A percentile compares a stretch with the other conserved stretches of the same genome.
Conservation (phyloP, 2,888 invertebrate genomes). For the Drosophila longiperda region DNA sequence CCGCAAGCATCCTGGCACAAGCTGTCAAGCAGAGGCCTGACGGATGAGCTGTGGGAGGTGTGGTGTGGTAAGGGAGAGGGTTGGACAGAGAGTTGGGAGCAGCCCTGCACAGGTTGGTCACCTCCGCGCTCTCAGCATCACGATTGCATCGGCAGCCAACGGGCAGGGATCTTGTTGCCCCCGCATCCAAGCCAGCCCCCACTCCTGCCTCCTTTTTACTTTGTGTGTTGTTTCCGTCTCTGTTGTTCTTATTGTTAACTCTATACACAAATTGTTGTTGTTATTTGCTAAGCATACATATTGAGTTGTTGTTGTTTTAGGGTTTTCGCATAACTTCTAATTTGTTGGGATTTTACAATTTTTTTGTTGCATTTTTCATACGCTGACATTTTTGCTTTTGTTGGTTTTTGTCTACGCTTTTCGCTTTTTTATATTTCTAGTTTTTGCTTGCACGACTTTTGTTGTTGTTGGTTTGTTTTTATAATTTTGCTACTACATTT, state of each 20-base stretch:
- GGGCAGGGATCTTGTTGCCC: slow-evolving; percentile 51
- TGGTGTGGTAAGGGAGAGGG: background rate
- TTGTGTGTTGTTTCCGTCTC: slow-evolving; percentile 15
- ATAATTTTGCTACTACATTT: slow-evolving; percentile 82
- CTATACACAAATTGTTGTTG: slow-evolving; percentile 58
- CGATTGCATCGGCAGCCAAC: slow-evolving; percentile 78
- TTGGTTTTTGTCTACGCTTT: slow-evolving; percentile 47
- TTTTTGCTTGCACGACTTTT: slow-evolving; percentile 76
- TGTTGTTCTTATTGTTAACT: slow-evolving; percentile 30
- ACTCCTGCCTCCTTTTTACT: background rate
- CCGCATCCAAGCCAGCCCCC: background rate
- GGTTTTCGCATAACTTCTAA: slow-evolving; percentile 72
- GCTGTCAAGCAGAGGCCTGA: slow-evolving; percentile 9
- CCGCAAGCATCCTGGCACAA: slow-evolving; percentile 9
- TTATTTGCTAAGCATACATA: slow-evolving; percentile 55
- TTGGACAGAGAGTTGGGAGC: slow-evolving; percentile 1
- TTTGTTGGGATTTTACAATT: slow-evolving; percentile 81
- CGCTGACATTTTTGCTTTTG: slow-evolving; percentile 48
- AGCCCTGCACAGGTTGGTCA: slow-evolving; percentile 66
- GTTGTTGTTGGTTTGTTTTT: slow-evolving; percentile 56
- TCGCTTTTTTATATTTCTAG: slow-evolving; percentile 40
- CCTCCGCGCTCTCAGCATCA: slow-evolving; percentile 84
- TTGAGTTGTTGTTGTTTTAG: slow-evolving; percentile 34
- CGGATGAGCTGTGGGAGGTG: background rate
- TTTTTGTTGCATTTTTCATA: slow-evolving; percentile 69